Percentiles rank a stretch among this genome's conserved stretches.
Evolutionary conservation across 1,140 invertebrate species (phyloP).

Genomic region (Trichoplusia ni): DNA sequence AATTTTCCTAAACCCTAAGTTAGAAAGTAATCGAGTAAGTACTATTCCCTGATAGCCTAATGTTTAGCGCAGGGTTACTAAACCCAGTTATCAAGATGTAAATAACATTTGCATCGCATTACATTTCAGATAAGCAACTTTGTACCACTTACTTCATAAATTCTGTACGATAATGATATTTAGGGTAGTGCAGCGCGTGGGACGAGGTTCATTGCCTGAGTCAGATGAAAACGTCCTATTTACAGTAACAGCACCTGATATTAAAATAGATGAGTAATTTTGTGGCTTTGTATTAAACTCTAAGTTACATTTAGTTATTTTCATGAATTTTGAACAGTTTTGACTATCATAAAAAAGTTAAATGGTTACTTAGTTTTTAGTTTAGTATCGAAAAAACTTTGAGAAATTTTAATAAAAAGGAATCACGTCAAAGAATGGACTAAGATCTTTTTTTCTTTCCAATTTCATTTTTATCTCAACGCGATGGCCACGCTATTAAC

Average conservation of each 20-base stretch:
- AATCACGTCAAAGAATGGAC: too few relatives aligned
- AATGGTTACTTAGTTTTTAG: too few relatives aligned
- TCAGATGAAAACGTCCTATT: neutral
- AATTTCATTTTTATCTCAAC: too few relatives aligned
- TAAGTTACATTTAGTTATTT: too few relatives aligned
- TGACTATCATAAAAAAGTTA: too few relatives aligned
- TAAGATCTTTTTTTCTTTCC: too few relatives aligned
- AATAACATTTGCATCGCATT: conserved; percentile 27
- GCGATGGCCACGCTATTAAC: too few relatives aligned
- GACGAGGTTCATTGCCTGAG: conserved; percentile 11
- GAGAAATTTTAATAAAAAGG: too few relatives aligned
- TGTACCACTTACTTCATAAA: conserved; percentile 19
- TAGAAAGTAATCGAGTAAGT: neutral
- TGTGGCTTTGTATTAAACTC: too few relatives aligned
- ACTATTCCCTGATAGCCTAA: neutral
- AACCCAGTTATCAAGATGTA: neutral
- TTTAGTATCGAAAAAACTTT: too few relatives aligned
- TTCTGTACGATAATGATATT: conserved; percentile 10
- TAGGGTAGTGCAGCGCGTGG: conserved; percentile 11
- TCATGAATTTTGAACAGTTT: too few relatives aligned
- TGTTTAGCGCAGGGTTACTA: conserved; percentile 3
- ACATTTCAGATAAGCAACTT: conserved; percentile 18
- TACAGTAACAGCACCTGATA: neutral
- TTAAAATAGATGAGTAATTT: neutral
- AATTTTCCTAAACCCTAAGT: neutral